Evolutionary conservation across 2,797 vertebrate genomes (phyloP).

Genomic region (Brachyalestes nurse): DNA sequence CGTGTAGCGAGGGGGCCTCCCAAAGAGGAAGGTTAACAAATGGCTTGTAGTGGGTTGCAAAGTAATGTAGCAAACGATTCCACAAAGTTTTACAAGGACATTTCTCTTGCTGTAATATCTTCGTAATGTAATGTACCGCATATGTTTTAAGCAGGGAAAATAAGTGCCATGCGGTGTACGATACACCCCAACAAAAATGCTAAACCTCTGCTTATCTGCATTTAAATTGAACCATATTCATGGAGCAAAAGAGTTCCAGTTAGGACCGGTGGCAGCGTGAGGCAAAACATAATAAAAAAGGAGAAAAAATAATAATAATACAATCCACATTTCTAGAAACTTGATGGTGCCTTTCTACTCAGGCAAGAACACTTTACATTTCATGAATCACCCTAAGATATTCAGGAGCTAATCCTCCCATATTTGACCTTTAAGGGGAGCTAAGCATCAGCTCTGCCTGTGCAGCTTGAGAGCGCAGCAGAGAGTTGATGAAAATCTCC

Average conservation of each 20-base stretch:
- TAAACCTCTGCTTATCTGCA: constrained; percentile 8
- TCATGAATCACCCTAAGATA: constrained; percentile 61
- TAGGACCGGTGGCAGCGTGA: background rate
- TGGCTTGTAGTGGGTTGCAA: constrained; percentile 56
- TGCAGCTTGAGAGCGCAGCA: constrained; percentile 74
- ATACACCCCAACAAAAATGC: background rate
- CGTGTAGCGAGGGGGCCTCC: constrained; percentile 67
- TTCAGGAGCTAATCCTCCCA: constrained; percentile 83
- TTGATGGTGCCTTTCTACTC: background rate
- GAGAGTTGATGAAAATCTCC: constrained; percentile 85
- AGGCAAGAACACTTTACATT: constrained; percentile 17
- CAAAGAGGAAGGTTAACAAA: constrained; percentile 58
- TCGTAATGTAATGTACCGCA: constrained; percentile 13
- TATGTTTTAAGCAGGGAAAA: background rate
- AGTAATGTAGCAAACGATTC: constrained; percentile 66
- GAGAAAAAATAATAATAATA: background rate
- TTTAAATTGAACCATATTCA: background rate
- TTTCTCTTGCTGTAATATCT: background rate
- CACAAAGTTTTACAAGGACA: constrained; percentile 53
- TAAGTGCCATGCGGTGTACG: background rate
- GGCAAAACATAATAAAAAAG: background rate
- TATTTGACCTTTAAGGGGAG: constrained; percentile 83
- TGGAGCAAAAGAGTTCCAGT: background rate
- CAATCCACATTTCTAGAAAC: constrained; percentile 5
- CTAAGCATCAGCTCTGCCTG: constrained; percentile 71